Conservation (phyloP, 2,113 vertebrate genomes). For the Rhegmatorhina hoffmannsi region DNA sequence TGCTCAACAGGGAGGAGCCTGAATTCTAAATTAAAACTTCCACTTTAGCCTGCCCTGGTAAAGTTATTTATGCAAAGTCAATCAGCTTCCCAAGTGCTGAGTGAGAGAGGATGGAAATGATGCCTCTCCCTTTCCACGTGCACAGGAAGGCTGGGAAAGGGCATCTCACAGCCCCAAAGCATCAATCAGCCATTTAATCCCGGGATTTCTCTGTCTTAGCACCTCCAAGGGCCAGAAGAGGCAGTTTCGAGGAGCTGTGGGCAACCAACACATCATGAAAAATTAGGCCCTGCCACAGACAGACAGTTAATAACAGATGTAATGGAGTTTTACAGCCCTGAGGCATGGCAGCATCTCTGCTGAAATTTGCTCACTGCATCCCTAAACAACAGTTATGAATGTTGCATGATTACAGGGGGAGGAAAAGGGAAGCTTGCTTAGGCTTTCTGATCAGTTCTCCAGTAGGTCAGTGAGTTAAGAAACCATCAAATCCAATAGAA, state of each 20-base stretch:
- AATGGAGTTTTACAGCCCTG: background rate
- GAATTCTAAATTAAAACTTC: background rate
- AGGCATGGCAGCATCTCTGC: background rate
- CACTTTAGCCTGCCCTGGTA: background rate
- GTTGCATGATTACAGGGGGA: background rate
- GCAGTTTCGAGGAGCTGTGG: background rate
- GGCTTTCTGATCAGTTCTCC: background rate
- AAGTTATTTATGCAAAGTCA: background rate
- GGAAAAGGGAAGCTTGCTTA: background rate
- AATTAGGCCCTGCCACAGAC: conserved; percentile 7
- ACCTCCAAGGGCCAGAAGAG: background rate
- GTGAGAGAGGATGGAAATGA: background rate
- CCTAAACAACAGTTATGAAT: conserved; percentile 9
- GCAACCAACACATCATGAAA: background rate
- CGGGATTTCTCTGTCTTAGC: background rate
- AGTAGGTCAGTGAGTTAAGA: background rate
- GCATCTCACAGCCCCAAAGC: background rate
- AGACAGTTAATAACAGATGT: conserved; percentile 10
- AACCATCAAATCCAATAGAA: background rate
- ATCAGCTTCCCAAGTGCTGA: background rate
- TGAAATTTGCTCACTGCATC: background rate
- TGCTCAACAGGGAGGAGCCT: background rate
- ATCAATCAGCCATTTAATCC: background rate
- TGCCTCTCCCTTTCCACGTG: background rate
- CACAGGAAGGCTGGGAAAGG: background rate